Base-by-base conservation (phyloP, 2,888 invertebrate species). In the Tanypteryx hageni region DNA sequence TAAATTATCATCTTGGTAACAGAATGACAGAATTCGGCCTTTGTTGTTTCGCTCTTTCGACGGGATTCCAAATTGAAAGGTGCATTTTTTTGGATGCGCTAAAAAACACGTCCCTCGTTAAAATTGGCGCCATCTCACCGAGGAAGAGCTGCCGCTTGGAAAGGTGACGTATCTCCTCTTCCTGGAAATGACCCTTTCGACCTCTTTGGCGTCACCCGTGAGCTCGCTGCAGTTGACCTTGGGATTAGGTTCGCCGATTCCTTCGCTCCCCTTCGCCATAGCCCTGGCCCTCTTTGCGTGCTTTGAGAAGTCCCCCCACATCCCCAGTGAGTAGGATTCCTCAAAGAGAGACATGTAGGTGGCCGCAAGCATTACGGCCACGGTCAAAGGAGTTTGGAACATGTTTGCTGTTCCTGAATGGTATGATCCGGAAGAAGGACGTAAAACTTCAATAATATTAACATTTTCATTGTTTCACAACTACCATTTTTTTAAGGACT, bases 91-190 rank as follows among this genome's bases (percentile, higher is more conserved):
- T n/a, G n/a, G n/a, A n/a, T n/a, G n/a, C n/a, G n/a, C n/a, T 44
- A 44, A 44, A 44, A 44, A 44, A 3, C 44, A 44, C 1, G 22
- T 4, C 10, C 68, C 68, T 18, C 13, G 13, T 76, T 13, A 76
- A 27, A 76, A 76, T 5, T 10, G 10, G 27, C 7, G 9, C 10
- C 27, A 76, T 5, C 76, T 76, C 64, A 89, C 89, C 44, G 89
- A 89, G 14, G 89, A 68, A 56, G 89, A 89, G 22, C 83, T 68
- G 56, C 85, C 85, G 18, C 84, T 84, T 14, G 92, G 92, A 68
- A 92, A 92, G 16, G 84, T 86, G 58, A 92, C 85, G 81, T 92
- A 92, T 85, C 92, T 64, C 57, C 68, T 86, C 59, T 84, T 92
- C 64, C 92, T 64, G 18, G 86, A 57, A 7, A 59, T 44, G 14